phyloP scores from a whole-genome alignment of 35 echinoderm and acorn worm genomes.

The Holothuria glaberrima region DNA sequence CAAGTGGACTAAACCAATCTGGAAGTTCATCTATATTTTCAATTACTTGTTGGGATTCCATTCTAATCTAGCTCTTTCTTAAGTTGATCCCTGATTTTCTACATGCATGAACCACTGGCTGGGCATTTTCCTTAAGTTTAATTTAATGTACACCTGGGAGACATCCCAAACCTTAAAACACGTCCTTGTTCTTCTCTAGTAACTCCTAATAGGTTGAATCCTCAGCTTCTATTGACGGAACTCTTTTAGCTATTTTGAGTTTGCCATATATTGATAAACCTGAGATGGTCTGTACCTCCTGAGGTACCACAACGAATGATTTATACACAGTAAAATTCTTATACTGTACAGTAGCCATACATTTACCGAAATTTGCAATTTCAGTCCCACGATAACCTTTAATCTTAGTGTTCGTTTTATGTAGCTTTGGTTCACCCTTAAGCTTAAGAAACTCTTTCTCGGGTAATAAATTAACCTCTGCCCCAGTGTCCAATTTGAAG shows the following conservation, averaged over 20 bases:
- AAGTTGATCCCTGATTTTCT: conserved; percentile 55
- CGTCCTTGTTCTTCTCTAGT: conserved; percentile 24
- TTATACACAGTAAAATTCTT: neutral
- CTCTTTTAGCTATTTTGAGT: neutral
- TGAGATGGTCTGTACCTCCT: neutral
- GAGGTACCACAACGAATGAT: conserved; percentile 2
- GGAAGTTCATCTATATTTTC: conserved; percentile 40
- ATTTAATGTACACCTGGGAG: conserved; percentile 35
- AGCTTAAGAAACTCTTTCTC: neutral
- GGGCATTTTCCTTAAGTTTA: conserved; percentile 35
- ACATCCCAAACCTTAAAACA: conserved; percentile 56
- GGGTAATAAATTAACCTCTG: conserved; percentile 31
- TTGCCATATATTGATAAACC: neutral
- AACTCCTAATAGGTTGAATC: neutral
- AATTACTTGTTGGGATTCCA: conserved; percentile 41
- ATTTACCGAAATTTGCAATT: neutral
- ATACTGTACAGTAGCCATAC: neutral
- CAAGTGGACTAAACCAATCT: conserved; percentile 66
- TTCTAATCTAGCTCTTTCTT: conserved; percentile 54
- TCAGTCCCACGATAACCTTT: neutral
- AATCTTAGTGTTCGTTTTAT: neutral
- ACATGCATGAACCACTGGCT: conserved; percentile 53
- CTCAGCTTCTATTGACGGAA: neutral
- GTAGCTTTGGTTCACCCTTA: conserved; percentile 8
- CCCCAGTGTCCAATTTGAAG: conserved; percentile 51